phyloP scores from a whole-genome alignment of 2,113 vertebrate genomes.

The Catharus bicknelli region DNA sequence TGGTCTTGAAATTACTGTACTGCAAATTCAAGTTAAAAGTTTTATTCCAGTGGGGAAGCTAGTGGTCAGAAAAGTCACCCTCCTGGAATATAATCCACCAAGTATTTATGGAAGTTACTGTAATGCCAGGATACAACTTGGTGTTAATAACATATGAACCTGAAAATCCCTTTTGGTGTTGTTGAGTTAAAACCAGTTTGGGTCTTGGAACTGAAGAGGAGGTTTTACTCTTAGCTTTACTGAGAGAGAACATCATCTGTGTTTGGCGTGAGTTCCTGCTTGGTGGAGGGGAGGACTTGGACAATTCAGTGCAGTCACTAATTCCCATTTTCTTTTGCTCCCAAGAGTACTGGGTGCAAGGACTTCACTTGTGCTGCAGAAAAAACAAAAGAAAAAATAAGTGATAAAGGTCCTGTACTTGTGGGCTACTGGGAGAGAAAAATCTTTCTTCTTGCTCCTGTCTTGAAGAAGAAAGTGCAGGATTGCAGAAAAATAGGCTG shows the following conservation, averaged over 20 bases:
- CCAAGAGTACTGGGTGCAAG: neutral
- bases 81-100: neutral
- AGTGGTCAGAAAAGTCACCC: neutral
- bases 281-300: neutral
- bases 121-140: neutral
- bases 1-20: too few species aligned
- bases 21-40: neutral
- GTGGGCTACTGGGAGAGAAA: neutral
- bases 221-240: neutral
- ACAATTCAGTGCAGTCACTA: neutral
- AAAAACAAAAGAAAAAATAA: neutral
- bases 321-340: neutral
- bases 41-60: neutral
- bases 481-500: neutral
- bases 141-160: neutral
- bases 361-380: neutral
- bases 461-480: neutral
- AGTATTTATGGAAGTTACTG: neutral
- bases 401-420: neutral
- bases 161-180: neutral
- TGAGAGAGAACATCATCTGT: neutral
- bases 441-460: neutral
- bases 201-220: neutral
- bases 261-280: neutral
- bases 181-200: neutral